phyloP scores from a whole-genome alignment of 2,113 vertebrate species.

The Typhlomys cinereus region DNA sequence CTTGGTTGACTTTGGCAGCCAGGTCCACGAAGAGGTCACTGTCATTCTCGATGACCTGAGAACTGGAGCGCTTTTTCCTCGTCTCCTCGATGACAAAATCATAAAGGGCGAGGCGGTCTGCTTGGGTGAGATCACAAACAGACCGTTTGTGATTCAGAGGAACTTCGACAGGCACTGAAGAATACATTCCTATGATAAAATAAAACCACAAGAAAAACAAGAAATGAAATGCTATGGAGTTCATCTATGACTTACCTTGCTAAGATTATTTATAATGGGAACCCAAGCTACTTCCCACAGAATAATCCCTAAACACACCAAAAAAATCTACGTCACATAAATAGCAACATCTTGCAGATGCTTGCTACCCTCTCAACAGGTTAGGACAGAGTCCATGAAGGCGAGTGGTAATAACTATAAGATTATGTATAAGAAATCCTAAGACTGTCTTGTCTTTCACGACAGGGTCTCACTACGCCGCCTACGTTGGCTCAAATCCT shows the following conservation, averaged over 20 bases:
- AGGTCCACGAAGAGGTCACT: constrained; percentile 96
- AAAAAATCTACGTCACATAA: not conserved
- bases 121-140: constrained; percentile 94
- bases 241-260: not conserved
- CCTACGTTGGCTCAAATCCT: not conserved
- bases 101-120: constrained; percentile 95
- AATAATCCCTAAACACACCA: not conserved
- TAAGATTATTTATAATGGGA: not conserved
- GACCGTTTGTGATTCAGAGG: constrained; percentile 95
- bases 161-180: constrained; percentile 89
- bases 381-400: not conserved
- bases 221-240: constrained; percentile 13
- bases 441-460: not conserved
- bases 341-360: not conserved
- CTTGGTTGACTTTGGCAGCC: constrained; percentile 95
- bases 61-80: constrained; percentile 85
- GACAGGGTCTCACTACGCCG: not conserved
- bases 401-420: not conserved
- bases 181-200: constrained; percentile 89
- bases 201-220: constrained; percentile 53
- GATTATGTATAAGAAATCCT: not conserved
- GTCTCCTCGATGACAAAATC: constrained; percentile 90
- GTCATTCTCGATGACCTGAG: constrained; percentile 86
- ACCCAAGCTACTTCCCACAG: not conserved
- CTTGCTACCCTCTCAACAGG: not conserved